A percentile compares a stretch with the other conserved stretches of the same genome.
Conservation (phyloP, 2,113 vertebrate species). For the Phoenicopterus ruber region DNA sequence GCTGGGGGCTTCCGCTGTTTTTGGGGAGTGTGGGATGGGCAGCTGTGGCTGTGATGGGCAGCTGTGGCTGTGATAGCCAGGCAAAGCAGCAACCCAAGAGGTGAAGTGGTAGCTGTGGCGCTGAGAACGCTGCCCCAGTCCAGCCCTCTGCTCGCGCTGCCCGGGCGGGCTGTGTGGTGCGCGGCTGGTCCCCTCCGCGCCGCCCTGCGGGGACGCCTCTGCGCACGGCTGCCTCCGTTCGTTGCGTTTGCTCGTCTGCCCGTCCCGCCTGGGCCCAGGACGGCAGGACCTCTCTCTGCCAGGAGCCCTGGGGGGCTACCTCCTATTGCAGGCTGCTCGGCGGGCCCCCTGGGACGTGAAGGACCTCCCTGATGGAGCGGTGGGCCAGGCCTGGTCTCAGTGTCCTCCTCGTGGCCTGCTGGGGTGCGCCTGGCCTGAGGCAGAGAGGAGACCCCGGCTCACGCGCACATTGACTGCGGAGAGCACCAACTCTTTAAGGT, state of each 20-base stretch:
- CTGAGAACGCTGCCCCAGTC: neutral
- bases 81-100: neutral
- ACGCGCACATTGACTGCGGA: accelerated
- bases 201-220: neutral
- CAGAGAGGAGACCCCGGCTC: neutral
- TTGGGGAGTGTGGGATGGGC: neutral
- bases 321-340: neutral
- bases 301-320: neutral
- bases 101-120: neutral
- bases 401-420: neutral
- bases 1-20: neutral
- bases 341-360: accelerated
- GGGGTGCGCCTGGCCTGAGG: neutral
- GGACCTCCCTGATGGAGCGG: accelerated
- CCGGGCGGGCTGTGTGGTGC: neutral
- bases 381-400: neutral
- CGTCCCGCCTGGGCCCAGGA: neutral
- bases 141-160: neutral
- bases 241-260: neutral
- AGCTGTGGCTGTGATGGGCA: neutral
- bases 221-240: neutral
- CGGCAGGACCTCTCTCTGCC: neutral
- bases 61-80: neutral
- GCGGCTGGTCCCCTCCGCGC: accelerated
- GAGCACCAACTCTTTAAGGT: neutral